Evolutionary conservation across 1,140 invertebrate genomes (phyloP).

Genomic region (Dufourea novaeangliae): DNA sequence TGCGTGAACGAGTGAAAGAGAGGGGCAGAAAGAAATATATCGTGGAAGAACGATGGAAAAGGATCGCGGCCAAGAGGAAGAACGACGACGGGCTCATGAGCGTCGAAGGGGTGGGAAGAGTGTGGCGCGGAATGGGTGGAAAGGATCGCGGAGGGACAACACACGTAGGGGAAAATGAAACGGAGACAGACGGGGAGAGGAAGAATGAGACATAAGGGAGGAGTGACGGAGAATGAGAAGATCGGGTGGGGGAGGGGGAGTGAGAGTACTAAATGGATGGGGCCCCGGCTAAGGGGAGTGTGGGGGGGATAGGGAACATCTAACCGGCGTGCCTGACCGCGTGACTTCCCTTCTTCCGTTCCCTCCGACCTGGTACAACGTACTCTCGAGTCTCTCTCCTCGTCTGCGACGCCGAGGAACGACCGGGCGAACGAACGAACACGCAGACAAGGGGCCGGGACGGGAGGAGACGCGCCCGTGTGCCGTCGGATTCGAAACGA

Average conservation of each 20-base stretch:
- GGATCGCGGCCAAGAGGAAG: not conserved
- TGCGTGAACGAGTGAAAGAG: not conserved
- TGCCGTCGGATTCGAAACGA: constrained; percentile 43
- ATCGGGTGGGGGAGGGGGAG: not conserved
- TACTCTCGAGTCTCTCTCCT: constrained; percentile 53
- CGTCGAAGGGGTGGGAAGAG: not conserved
- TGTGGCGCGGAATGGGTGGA: constrained; percentile 13
- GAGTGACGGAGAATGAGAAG: constrained; percentile 12
- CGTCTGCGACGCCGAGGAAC: constrained; percentile 42
- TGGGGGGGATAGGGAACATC: constrained; percentile 28
- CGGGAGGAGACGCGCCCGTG: constrained; percentile 22
- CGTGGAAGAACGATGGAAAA: constrained; percentile 2
- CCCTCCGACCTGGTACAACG: constrained; percentile 59
- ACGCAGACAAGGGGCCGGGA: no score
- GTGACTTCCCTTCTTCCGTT: constrained; percentile 62
- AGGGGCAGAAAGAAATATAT: not conserved
- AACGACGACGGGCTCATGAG: not conserved
- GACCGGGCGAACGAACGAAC: constrained; percentile 13
- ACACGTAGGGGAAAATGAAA: not conserved
- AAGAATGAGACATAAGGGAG: constrained; percentile 1
- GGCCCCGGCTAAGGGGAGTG: constrained; percentile 7
- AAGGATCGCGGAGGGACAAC: not conserved
- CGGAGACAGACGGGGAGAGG: not conserved
- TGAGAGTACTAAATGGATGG: constrained; percentile 46
- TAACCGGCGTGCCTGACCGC: constrained; percentile 58